A percentile compares a stretch with the other conserved stretches of the same genome.
Evolutionary conservation across 2,888 invertebrate genomes (phyloP).

Genomic region (Pelosia muscerda): DNA sequence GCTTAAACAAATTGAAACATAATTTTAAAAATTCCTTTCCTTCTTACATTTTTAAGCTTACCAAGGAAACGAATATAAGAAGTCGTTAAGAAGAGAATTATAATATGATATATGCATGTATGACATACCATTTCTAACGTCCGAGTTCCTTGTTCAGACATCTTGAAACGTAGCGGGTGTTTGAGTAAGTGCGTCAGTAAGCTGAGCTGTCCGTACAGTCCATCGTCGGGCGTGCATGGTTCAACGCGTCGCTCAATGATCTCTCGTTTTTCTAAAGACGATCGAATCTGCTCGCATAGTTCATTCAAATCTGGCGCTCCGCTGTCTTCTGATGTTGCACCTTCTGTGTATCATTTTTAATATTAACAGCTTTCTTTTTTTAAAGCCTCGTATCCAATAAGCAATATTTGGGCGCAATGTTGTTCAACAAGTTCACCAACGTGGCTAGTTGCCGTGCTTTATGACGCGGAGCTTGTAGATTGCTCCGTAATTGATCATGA

Average conservation of each 20-base stretch:
- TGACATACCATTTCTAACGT: conserved; percentile 87
- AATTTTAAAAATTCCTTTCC: too few species aligned
- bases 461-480: too few species aligned
- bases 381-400: not conserved
- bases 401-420: not conserved
- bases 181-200: conserved; percentile 95
- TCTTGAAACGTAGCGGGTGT: conserved; percentile 95
- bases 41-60: too few species aligned
- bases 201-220: conserved; percentile 94
- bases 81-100: too few species aligned
- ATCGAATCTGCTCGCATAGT: conserved; percentile 90
- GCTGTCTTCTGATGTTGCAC: conserved; percentile 80
- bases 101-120: too few species aligned
- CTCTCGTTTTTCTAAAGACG: conserved; percentile 92
- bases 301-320: conserved; percentile 89
- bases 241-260: conserved; percentile 93
- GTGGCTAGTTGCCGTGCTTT: too few species aligned
- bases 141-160: conserved; percentile 90
- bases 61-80: too few species aligned
- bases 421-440: not conserved
- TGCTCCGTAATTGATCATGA: too few species aligned
- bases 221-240: conserved; percentile 95
- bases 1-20: too few species aligned
- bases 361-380: not conserved
- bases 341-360: conserved; percentile 58